Conservation (phyloP, 2,113 vertebrate species). For the Gracilinanus agilis region DNA sequence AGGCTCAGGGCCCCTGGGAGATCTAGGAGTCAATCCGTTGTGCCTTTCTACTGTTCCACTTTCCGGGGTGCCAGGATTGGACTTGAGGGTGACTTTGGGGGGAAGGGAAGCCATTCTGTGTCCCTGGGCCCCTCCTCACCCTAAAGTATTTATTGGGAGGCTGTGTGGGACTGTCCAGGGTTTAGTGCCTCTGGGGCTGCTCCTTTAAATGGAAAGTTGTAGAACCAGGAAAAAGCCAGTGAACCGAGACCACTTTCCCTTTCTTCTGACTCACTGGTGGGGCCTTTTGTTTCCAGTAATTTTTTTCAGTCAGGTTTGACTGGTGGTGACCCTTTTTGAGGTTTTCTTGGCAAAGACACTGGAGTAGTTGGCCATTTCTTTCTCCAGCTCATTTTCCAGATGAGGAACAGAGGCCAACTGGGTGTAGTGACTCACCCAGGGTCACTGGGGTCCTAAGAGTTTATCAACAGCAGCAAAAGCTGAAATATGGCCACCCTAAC, state of each 20-base stretch:
- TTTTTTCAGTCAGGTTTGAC: too few species aligned
- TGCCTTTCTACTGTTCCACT: not conserved
- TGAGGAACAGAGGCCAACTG: too few species aligned
- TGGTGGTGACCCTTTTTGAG: too few species aligned
- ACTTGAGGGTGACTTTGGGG: not conserved
- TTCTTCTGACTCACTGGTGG: not conserved
- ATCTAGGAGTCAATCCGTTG: not conserved
- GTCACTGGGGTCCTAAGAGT: not conserved
- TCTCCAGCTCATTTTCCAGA: too few species aligned
- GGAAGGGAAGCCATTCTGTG: not conserved
- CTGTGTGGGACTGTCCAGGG: not conserved
- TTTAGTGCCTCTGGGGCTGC: not conserved
- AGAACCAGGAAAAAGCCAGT: not conserved
- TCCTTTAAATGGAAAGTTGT: constrained; percentile 35
- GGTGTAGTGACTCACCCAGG: too few species aligned
- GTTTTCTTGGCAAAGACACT: too few species aligned
- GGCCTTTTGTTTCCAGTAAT: not conserved
- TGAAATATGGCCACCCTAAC: not conserved
- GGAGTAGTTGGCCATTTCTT: too few species aligned
- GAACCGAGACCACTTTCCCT: not conserved
- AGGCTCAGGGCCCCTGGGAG: not conserved
- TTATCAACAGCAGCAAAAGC: not conserved
- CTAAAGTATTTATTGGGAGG: not conserved
- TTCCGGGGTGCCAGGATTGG: not conserved
- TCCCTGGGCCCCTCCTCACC: not conserved